Percentiles rank a stretch among this genome's conserved stretches.
These are phyloP conservation scores for Oxycera nigricornis DNA, from an alignment of 2,888 invertebrate species.

Conservation along the genomic window DNA sequence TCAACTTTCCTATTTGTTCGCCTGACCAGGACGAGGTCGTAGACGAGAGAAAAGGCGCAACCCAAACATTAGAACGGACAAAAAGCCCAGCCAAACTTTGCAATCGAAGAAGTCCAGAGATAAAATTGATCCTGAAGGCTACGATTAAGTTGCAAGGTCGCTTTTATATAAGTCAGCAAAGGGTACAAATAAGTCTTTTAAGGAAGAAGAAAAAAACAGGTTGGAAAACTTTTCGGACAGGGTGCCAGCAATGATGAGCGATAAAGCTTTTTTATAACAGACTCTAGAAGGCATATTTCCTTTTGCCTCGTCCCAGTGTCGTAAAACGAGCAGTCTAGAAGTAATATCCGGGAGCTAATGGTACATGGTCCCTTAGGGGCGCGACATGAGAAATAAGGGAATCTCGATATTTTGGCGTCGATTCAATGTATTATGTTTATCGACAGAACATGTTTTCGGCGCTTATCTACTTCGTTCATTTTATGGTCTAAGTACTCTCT, in stretches of 20 bases:
- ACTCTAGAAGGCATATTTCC: background rate
- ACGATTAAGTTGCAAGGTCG: background rate
- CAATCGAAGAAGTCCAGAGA: background rate
- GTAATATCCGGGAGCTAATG: background rate
- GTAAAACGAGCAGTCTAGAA: background rate
- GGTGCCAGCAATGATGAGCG: slow-evolving; percentile 1
- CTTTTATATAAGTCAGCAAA: background rate
- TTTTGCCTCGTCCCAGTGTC: background rate
- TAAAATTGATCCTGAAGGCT: slow-evolving; percentile 26
- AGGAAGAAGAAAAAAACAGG: background rate
- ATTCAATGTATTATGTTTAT: slow-evolving; percentile 38
- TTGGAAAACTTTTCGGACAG: slow-evolving; percentile 20
- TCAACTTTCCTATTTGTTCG: background rate
- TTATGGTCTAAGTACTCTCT: slow-evolving; percentile 30
- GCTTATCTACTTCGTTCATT: slow-evolving; percentile 31
- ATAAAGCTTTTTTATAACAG: background rate
- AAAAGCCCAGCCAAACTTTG: background rate
- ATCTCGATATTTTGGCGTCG: slow-evolving; percentile 30
- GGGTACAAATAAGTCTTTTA: background rate
- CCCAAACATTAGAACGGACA: background rate
- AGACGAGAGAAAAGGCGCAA: background rate
- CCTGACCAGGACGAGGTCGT: background rate
- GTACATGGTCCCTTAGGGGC: slow-evolving; percentile 24
- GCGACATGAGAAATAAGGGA: slow-evolving; percentile 15
- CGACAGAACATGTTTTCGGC: slow-evolving; percentile 29